Conservation (phyloP, 2,113 vertebrate species). For the Tringa solitaria region DNA sequence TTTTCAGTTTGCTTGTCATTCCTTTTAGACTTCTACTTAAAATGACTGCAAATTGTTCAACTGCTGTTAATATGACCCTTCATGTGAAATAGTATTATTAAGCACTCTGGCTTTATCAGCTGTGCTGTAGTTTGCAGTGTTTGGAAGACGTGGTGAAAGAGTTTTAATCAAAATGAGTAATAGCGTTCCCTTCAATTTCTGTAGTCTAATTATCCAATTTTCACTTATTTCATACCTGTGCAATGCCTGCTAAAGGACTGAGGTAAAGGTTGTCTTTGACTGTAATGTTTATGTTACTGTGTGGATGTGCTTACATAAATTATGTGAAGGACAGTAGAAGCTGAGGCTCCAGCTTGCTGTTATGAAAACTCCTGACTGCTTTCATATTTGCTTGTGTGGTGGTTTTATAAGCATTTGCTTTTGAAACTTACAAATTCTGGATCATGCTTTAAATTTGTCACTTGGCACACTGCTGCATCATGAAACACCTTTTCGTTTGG, state of each 20-base stretch:
- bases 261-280: neutral
- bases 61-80: conserved; percentile 46
- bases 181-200: neutral
- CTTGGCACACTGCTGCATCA: neutral
- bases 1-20: conserved; percentile 30
- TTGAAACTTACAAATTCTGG: neutral
- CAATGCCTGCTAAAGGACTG: neutral
- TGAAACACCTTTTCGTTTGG: neutral
- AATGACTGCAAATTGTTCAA: conserved; percentile 10
- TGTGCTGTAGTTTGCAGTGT: neutral
- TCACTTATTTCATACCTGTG: conserved; percentile 1
- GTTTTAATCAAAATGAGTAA: neutral
- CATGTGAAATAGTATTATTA: conserved; percentile 34
- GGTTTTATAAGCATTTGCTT: neutral
- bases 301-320: neutral
- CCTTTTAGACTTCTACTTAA: neutral
- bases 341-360: neutral
- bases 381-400: neutral
- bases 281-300: neutral
- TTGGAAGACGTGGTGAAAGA: neutral
- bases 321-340: neutral
- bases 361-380: neutral
- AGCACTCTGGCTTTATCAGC: neutral
- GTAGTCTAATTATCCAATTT: neutral
- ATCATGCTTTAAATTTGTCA: neutral